Evolutionary conservation across 1,140 invertebrate species (phyloP).

Genomic region (Ruditapes philippinarum): DNA sequence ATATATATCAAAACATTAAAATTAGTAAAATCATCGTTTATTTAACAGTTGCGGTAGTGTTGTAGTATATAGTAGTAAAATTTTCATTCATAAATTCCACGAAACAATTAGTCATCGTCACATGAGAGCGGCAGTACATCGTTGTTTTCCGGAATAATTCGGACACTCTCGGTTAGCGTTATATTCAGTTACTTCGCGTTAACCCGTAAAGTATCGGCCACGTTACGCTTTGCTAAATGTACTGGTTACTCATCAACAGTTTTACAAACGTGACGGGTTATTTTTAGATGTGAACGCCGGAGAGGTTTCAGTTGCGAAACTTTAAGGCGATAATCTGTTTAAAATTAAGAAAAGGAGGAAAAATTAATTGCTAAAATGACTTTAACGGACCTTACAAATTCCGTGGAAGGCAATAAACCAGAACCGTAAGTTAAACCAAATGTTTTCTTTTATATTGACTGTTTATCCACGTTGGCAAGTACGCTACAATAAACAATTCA

Average conservation of each 20-base stretch:
- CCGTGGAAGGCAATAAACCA: not conserved
- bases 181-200: too few relatives aligned
- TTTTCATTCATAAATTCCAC: slow-evolving; percentile 21
- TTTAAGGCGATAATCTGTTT: not conserved
- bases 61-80: too few relatives aligned
- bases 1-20: too few relatives aligned
- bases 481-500: too few relatives aligned
- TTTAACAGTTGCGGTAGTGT: too few relatives aligned
- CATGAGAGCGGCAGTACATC: not conserved
- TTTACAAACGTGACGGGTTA: not conserved
- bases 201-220: too few relatives aligned
- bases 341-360: not conserved
- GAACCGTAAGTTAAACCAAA: not conserved
- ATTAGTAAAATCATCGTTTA: too few relatives aligned
- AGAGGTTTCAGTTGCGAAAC: not conserved
- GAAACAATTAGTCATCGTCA: not conserved
- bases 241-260: not conserved
- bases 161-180: not conserved
- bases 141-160: not conserved
- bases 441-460: not conserved
- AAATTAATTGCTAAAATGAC: slow-evolving; percentile 12
- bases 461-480: too few relatives aligned
- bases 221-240: not conserved
- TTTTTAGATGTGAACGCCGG: not conserved
- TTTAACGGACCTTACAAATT: not conserved